Base-by-base conservation (phyloP, 2,113 vertebrate species). In the Cryptoleucopteryx plumbea region DNA sequence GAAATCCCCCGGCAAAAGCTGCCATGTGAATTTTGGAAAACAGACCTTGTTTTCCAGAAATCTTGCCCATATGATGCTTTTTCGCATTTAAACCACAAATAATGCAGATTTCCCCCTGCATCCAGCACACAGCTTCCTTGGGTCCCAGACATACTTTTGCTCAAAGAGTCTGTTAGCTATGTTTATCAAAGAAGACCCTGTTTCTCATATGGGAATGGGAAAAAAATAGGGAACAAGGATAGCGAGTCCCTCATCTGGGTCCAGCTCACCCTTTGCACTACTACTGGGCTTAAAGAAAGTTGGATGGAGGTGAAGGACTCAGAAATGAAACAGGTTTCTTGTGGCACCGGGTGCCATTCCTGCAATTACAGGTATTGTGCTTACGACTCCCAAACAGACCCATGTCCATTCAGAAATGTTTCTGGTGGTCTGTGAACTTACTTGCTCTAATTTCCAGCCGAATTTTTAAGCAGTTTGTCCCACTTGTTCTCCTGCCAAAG, bases 401-500 rank as follows among this genome's bases (percentile, higher is more conserved):
- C 13, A 0, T 11, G 67, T 68, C 61, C 23, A 6, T 29, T 56
- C 14, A 1, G 68, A 20, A 74, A 62, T 13, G 8, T 65, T 91
- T 21, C 55, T 31, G 80, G 34, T 59, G 10, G 48, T 36, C 88
- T 29, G 5, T 10, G 74, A 93, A 42, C 88, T 45, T 23, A 42
- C 87, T 47, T 23, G 32, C 56, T 93, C 55, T 67, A 2, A 61
- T 86, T 86, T 70, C 62, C 75, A 75, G 56, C 38, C 47, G 32
- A 3, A 34, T 83, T 91, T 93, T 74, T 26, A 71, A 84, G 65
- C 72, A 20, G 42, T 90, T 92, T 84, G 72, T 61, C 53, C 83
- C 89, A 56, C 34, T 85, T 71, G 65, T 82, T 86, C 93, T 90
- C 38, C 78, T 79, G 38, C 88, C 90, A 84, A 65, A 73, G 22